These are phyloP conservation scores for Hirudo medicinalis DNA, from an alignment of 1,140 invertebrate genomes.

Conservation along the genomic window DNA sequence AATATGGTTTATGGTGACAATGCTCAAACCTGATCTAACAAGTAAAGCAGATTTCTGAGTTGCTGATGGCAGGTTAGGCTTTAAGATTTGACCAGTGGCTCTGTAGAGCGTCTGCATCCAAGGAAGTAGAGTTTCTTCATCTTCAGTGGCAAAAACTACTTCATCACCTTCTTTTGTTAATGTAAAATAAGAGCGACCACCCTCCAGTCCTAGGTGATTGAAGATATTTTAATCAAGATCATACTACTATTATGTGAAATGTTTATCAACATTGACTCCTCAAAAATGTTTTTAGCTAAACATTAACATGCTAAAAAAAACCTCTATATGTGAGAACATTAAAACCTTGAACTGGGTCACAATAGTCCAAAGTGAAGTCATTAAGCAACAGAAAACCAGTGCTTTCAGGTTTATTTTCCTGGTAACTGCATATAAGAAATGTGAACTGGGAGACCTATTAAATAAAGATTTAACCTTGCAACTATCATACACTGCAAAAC, in stretches of 20 bases:
- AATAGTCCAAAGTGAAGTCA: slow-evolving; percentile 97
- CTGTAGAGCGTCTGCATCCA: slow-evolving; percentile 95
- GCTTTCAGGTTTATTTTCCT: slow-evolving; percentile 96
- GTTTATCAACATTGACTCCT: too few species aligned
- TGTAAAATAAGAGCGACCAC: slow-evolving; percentile 67
- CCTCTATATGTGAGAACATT: not conserved
- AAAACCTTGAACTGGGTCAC: slow-evolving; percentile 48
- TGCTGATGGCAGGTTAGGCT: slow-evolving; percentile 48
- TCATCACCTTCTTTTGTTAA: slow-evolving; percentile 95
- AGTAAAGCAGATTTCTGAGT: not conserved
- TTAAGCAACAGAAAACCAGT: slow-evolving; percentile 99
- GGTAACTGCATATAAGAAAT: slow-evolving; percentile 98
- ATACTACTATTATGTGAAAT: too few species aligned
- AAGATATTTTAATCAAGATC: not conserved
- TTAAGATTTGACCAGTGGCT: slow-evolving; percentile 95
- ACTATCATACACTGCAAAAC: not conserved
- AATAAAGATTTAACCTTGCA: not conserved
- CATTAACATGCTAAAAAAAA: too few species aligned
- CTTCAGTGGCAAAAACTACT: slow-evolving; percentile 83
- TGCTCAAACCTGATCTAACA: slow-evolving; percentile 4
- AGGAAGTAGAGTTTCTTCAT: slow-evolving; percentile 91
- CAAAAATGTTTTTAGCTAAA: too few species aligned
- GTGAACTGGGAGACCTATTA: slow-evolving; percentile 77
- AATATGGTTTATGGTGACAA: too few species aligned
- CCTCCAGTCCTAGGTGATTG: not conserved